Evolutionary conservation across 2,797 vertebrate genomes (phyloP), one percentile per base, ranked within the genome.

Genomic region (Lagodon rhomboides): DNA sequence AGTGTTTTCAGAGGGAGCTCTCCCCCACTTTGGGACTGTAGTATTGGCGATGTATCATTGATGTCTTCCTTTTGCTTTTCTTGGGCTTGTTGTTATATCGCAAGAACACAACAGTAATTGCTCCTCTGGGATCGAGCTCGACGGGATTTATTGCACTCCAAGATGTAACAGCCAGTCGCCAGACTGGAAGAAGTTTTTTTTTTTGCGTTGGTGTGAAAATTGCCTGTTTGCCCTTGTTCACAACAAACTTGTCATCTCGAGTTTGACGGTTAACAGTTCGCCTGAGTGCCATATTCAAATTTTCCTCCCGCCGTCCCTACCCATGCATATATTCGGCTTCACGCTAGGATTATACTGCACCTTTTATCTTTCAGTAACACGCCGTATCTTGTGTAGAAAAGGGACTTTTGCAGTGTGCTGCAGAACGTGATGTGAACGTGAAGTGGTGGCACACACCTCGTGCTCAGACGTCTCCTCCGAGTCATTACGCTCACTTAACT

Each of bases 61-160:
- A 90, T 88, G 87, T 87, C 80, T 86, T 75, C 71, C 86, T 87
- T 79, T 79, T 83, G 65, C 87, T 90, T 89, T 88, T 85, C 80
- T 74, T 51, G 9, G 63, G 70, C 72, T 89, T 76, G 84, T 88
- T 85, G 77, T 87, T 82, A 73, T 80, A 82, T 82, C 75, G 71
- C 25, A n/a, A 83, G 75, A 89, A 84, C 84, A 79, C 81, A 84
- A 84, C 82, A 64, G 80, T 90, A 93, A 90, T 90, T 90, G 89
- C 77, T 88, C 89, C 86, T 70, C 64, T 68, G 88, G 87, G 89
- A 79, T 85, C 80, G 59, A 58, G 34, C 60, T 84, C 15, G 53
- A 87, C 53, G 11, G 73, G 77, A 88, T 87, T 90, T 91, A 83
- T 85, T 85, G 7, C 77, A 63, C 71, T 88, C 73, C 43, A 59